Conservation (phyloP, 2,113 vertebrate species). For the Gorsachius goisagi region DNA sequence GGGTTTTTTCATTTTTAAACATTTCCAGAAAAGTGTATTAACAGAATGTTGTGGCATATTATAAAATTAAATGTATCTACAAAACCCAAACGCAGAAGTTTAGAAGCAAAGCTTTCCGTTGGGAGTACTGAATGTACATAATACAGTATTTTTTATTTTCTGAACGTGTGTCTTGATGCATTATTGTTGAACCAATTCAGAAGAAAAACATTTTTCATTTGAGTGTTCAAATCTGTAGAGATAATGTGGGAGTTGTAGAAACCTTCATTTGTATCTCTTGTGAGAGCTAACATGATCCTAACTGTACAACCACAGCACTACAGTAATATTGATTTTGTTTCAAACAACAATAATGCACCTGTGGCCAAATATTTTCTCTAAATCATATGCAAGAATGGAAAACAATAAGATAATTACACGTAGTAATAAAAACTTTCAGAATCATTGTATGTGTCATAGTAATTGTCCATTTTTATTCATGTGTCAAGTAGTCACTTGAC, state of each 20-base stretch:
- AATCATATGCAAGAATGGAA: neutral
- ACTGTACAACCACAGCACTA: neutral
- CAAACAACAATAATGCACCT: neutral
- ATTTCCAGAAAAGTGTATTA: neutral
- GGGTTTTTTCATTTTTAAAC: neutral
- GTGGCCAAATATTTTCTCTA: neutral
- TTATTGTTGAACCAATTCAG: neutral
- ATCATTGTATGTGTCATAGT: neutral
- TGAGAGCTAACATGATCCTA: neutral
- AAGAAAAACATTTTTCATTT: neutral
- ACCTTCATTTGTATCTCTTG: neutral
- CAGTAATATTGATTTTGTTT: neutral
- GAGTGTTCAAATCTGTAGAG: neutral
- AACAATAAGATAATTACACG: neutral
- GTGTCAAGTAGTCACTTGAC: neutral
- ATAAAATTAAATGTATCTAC: neutral
- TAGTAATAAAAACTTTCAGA: neutral
- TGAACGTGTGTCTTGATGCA: neutral
- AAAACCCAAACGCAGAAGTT: neutral
- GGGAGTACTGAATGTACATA: neutral
- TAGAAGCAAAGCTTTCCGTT: neutral
- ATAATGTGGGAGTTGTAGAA: rapidly evolving
- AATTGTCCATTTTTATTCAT: neutral
- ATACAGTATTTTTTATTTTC: neutral
- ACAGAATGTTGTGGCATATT: neutral